Conservation (phyloP, 2,888 invertebrate genomes). For the Allacma fusca region DNA sequence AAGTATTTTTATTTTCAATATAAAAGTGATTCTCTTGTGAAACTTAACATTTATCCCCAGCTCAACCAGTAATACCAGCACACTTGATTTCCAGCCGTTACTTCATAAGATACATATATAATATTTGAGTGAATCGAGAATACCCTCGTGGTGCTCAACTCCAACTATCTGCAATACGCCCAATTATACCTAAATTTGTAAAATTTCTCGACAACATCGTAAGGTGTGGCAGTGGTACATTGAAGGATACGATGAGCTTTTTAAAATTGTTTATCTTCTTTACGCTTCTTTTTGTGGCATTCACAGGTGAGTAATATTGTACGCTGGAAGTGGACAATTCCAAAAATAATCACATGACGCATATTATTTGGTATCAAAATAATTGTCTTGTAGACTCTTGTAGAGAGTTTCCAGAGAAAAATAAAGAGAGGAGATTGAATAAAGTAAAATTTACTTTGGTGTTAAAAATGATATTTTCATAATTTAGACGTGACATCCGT, state of each 20-base stretch:
- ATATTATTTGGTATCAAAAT: no score
- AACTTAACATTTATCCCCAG: background rate
- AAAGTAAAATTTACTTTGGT: background rate
- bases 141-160: no score
- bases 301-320: background rate
- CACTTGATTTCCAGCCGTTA: no score
- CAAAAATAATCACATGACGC: no score
- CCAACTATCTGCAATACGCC: no score
- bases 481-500: background rate
- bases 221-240: constrained; percentile 13
- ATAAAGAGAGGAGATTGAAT: no score
- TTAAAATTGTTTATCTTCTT: background rate
- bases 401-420: no score
- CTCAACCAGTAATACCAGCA: background rate
- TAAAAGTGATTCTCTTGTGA: background rate
- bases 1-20: background rate
- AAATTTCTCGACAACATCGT: background rate
- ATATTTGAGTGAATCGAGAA: no score
- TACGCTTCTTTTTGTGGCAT: background rate
- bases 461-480: background rate
- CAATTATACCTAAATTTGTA: no score
- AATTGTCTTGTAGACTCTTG: no score
- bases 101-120: no score
- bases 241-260: constrained; percentile 10
- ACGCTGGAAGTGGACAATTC: background rate